A percentile compares a stretch with the other conserved stretches of the same genome.
These are phyloP conservation scores for Andrena trimmerana DNA, from an alignment of 2,888 invertebrate species.

Conservation along the genomic window DNA sequence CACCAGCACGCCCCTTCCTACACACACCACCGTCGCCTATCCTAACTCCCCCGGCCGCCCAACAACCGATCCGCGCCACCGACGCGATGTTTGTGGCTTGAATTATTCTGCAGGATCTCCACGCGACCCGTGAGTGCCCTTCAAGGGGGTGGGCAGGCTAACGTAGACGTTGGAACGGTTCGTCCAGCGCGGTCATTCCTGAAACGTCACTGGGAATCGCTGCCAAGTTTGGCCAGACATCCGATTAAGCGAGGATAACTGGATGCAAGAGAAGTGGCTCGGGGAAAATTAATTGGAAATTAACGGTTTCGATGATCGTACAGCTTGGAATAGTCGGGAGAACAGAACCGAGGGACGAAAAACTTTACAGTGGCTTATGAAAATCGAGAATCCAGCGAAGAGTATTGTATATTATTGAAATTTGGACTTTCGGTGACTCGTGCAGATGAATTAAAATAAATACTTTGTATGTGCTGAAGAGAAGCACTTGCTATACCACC, in stretches of 20 bases:
- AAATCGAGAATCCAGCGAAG: no score
- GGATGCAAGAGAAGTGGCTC: not conserved
- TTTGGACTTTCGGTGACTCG: no score
- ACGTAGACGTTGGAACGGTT: constrained; percentile 22
- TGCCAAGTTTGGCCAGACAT: not conserved
- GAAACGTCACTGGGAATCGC: not conserved
- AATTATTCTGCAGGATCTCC: constrained; percentile 75
- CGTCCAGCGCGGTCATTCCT: constrained; percentile 9
- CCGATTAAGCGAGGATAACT: not conserved
- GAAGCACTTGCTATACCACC: no score
- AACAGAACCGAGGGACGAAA: no score
- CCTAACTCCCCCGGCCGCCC: constrained; percentile 52
- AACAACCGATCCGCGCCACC: constrained; percentile 67
- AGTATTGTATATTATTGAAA: no score
- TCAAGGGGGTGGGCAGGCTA: constrained; percentile 42
- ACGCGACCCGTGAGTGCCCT: constrained; percentile 50
- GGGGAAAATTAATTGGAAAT: not conserved
- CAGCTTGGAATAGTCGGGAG: no score
- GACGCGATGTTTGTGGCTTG: constrained; percentile 75
- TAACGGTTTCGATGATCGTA: no score
- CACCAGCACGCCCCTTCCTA: constrained; percentile 46
- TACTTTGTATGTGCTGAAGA: no score
- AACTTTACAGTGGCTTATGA: no score
- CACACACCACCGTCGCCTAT: constrained; percentile 48
- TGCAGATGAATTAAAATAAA: no score